Conservation (phyloP, 2,888 invertebrate species). For the Idaea aversata region DNA sequence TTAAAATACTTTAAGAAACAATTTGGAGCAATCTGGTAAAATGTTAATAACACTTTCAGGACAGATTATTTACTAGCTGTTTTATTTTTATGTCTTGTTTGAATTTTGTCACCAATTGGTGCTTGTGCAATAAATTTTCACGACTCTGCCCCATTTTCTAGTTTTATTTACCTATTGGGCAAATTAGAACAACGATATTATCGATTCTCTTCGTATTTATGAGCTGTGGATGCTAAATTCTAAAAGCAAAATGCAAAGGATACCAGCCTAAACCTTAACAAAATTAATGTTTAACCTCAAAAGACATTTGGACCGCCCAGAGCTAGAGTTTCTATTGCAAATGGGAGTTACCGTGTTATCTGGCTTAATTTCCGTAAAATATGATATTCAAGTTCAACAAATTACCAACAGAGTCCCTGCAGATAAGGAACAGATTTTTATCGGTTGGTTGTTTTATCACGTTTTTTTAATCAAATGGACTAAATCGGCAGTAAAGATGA, state of each 20-base stretch:
- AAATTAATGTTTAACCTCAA: background rate
- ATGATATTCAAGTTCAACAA: background rate
- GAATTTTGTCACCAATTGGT: background rate
- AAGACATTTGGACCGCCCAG: background rate
- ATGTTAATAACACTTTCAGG: conserved; percentile 16
- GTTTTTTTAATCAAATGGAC: too few species aligned
- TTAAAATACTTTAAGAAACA: conserved; percentile 6
- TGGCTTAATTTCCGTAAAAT: background rate
- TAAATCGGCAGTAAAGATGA: too few species aligned
- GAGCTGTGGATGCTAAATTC: background rate
- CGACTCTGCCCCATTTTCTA: background rate
- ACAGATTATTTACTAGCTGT: conserved; percentile 12
- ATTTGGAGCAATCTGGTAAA: conserved; percentile 15
- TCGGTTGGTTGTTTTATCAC: background rate
- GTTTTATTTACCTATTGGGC: background rate
- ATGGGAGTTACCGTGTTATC: background rate
- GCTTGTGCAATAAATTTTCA: background rate
- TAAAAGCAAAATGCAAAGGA: background rate
- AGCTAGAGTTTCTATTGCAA: background rate
- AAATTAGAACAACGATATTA: background rate
- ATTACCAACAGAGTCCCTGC: background rate
- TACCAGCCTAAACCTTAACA: background rate
- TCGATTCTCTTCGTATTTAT: background rate
- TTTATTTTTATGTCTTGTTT: conserved; percentile 5
- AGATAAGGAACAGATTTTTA: background rate